Evolutionary conservation across 2,888 invertebrate genomes (phyloP).

Genomic region (Lycia hirtaria): DNA sequence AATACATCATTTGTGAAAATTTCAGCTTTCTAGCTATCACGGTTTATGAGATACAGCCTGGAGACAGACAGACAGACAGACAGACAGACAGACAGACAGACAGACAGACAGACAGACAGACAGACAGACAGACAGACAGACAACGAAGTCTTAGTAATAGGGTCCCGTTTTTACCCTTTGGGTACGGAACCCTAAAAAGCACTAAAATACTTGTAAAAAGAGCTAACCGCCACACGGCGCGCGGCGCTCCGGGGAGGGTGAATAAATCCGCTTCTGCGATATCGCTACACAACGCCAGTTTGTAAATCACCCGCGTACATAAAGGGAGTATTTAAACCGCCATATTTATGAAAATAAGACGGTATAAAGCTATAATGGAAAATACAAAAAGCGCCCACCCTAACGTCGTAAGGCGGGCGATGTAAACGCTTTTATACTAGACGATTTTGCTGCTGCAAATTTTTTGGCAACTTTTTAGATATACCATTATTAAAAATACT

Average conservation of each 20-base stretch:
- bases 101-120: not conserved
- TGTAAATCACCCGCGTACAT: conserved; percentile 75
- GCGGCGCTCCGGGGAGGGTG: too few species aligned
- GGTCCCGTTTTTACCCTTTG: too few species aligned
- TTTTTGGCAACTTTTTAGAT: too few species aligned
- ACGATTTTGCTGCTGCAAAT: conserved; percentile 28
- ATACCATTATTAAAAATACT: too few species aligned
- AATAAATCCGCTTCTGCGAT: conserved; percentile 28
- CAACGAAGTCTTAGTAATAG: too few species aligned
- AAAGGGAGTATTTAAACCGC: conserved; percentile 79
- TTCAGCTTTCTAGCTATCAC: too few species aligned
- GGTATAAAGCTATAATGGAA: conserved; percentile 77
- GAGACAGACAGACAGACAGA: too few species aligned
- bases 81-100: too few species aligned
- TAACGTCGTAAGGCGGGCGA: conserved; percentile 56
- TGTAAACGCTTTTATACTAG: conserved; percentile 35
- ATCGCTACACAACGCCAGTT: conserved; percentile 57
- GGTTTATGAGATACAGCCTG: too few species aligned
- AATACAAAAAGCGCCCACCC: conserved; percentile 78
- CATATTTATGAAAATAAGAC: conserved; percentile 83
- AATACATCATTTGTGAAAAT: too few species aligned
- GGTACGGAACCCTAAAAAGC: too few species aligned
- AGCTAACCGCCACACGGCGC: conserved; percentile 1
- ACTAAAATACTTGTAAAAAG: not conserved
- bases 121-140: not conserved